Evolutionary conservation across 2,888 invertebrate species (phyloP).

Genomic region (Dryocosmus kuriphilus): DNA sequence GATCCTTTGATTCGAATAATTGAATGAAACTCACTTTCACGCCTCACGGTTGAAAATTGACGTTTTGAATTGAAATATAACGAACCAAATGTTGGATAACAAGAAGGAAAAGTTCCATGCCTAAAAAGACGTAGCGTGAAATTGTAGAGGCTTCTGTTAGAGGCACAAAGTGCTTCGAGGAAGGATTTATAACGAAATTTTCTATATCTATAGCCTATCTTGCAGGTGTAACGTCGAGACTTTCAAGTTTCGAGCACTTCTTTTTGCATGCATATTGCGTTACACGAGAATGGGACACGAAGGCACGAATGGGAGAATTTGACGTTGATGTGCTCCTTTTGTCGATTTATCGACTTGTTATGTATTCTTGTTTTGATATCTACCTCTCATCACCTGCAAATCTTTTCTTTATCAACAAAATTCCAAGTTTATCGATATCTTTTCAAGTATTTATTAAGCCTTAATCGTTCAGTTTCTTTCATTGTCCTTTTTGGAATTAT

Average conservation of each 20-base stretch:
- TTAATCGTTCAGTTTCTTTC: too few species aligned
- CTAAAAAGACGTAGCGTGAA: slow-evolving; percentile 19
- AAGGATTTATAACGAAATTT: slow-evolving; percentile 19
- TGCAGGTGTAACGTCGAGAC: slow-evolving; percentile 36
- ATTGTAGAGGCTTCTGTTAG: slow-evolving; percentile 22
- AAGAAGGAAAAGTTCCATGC: slow-evolving; percentile 23
- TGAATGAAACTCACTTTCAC: background rate
- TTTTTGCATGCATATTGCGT: background rate
- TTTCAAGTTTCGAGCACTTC: slow-evolving; percentile 27
- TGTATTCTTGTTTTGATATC: background rate
- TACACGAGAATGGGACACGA: background rate
- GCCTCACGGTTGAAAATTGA: too few species aligned
- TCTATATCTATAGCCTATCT: slow-evolving; percentile 34
- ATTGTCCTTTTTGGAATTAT: too few species aligned
- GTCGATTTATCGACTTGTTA: background rate
- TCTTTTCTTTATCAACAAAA: background rate
- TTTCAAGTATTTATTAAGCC: background rate
- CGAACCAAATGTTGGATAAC: background rate
- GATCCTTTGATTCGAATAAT: background rate
- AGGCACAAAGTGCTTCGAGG: slow-evolving; percentile 28
- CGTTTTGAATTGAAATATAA: background rate
- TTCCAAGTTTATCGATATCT: background rate
- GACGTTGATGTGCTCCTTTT: background rate
- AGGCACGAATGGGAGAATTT: background rate
- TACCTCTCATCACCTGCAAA: background rate